Evolutionary conservation across 1,140 invertebrate species (phyloP).

Genomic region (Diachasmimorpha longicaudata): DNA sequence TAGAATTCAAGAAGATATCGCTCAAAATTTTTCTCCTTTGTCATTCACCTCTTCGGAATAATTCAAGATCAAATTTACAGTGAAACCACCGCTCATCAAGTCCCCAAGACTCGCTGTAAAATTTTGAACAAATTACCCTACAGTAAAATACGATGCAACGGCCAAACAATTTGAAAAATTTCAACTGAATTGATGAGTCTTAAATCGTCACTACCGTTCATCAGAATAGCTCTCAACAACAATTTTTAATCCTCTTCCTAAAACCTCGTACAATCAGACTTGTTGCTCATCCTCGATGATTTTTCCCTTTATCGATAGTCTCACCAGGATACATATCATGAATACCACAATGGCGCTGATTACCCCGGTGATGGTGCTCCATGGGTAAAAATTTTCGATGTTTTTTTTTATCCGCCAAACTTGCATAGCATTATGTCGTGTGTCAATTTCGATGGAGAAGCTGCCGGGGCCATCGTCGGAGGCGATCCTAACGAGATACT

Average conservation of each 20-base stretch:
- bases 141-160: too few species aligned
- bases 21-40: too few species aligned
- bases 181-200: too few species aligned
- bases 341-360: conserved; percentile 36
- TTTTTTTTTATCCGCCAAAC: conserved; percentile 44
- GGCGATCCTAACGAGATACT: conserved; percentile 55
- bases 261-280: not conserved
- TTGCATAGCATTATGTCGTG: conserved; percentile 42
- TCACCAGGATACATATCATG: conserved; percentile 24
- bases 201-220: not conserved
- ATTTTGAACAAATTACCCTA: too few species aligned
- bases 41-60: too few species aligned
- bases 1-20: too few species aligned
- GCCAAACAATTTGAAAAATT: too few species aligned
- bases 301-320: conserved; percentile 35
- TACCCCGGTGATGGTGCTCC: conserved; percentile 40
- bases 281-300: conserved; percentile 32
- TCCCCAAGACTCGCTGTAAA: too few species aligned
- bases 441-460: conserved; percentile 57
- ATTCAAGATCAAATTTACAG: too few species aligned
- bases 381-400: conserved; percentile 35
- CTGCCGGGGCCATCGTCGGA: conserved; percentile 58
- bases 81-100: too few species aligned
- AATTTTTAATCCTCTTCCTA: not conserved
- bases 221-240: not conserved